A percentile compares a stretch with the other conserved stretches of the same genome.
Conservation (phyloP, 2,797 vertebrate species). For the Tokudaia tokunoshimensis region DNA sequence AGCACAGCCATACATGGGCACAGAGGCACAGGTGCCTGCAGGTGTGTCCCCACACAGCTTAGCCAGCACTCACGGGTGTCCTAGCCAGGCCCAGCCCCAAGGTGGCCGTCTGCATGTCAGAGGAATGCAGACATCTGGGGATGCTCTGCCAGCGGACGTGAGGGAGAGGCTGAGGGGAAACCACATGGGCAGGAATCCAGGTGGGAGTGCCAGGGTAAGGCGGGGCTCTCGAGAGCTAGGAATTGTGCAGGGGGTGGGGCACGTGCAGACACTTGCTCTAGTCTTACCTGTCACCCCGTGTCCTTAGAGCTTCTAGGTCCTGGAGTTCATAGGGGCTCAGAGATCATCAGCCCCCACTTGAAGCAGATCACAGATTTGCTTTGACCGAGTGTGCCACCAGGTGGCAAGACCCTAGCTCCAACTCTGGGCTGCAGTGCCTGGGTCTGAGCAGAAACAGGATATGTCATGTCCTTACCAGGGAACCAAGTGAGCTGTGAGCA, state of each 20-base stretch:
- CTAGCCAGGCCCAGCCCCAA: constrained; percentile 60
- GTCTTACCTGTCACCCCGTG: constrained; percentile 38
- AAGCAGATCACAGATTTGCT: not conserved
- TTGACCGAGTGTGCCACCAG: not conserved
- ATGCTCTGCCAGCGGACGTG: constrained; percentile 81
- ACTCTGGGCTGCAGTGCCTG: not conserved
- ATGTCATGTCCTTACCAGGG: not conserved
- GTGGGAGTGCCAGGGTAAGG: constrained; percentile 75
- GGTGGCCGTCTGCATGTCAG: constrained; percentile 72
- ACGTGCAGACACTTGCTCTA: constrained; percentile 52
- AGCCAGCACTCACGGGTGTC: constrained; percentile 39
- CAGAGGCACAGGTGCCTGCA: constrained; percentile 24
- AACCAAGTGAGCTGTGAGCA: not conserved
- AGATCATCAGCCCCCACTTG: not conserved
- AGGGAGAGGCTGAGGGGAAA: constrained; percentile 79
- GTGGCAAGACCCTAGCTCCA: not conserved
- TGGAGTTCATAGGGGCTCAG: constrained; percentile 13
- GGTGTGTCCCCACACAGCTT: constrained; percentile 61
- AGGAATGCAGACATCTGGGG: constrained; percentile 81
- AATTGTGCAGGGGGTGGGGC: constrained; percentile 16
- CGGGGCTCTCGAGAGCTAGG: constrained; percentile 65
- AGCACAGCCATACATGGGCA: constrained; percentile 50
- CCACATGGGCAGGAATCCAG: constrained; percentile 74
- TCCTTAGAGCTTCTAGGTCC: constrained; percentile 45
- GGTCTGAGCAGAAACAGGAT: not conserved